Evolutionary conservation across 2,797 vertebrate genomes (phyloP).

Genomic region (Menidia menidia): DNA sequence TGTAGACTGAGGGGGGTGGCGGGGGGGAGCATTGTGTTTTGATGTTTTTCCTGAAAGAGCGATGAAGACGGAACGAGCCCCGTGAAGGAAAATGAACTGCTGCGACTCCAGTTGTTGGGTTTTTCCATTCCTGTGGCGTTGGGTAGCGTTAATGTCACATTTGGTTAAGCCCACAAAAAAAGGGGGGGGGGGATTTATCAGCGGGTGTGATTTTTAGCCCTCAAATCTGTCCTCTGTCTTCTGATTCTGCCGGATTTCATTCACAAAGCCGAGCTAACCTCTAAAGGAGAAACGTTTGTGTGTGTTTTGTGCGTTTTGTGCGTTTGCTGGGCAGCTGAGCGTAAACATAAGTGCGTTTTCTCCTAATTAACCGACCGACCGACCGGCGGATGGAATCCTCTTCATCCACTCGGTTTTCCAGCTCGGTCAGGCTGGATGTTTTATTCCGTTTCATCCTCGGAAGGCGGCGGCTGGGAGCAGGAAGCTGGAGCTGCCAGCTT

Average conservation of each 20-base stretch:
- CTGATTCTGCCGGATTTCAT: neutral
- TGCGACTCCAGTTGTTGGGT: constrained; percentile 57
- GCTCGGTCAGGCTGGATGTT: no score
- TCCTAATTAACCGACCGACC: no score
- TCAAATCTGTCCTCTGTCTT: neutral
- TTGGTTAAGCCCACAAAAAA: constrained; percentile 19
- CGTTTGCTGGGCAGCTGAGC: no score
- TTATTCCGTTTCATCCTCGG: no score
- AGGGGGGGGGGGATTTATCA: neutral
- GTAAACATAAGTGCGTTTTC: no score
- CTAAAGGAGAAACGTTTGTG: no score
- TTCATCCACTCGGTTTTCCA: no score
- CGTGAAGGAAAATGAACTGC: constrained; percentile 40
- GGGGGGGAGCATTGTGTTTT: constrained; percentile 62
- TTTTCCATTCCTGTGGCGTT: constrained; percentile 9
- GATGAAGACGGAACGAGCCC: constrained; percentile 46
- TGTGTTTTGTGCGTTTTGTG: no score
- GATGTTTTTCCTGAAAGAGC: constrained; percentile 65
- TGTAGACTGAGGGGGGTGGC: constrained; percentile 63
- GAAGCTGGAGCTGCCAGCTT: no score
- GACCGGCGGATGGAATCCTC: no score
- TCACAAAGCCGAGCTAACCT: no score
- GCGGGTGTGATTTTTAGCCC: constrained; percentile 10
- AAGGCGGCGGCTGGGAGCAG: no score
- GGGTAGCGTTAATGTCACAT: constrained; percentile 23